Conservation (phyloP, 2,113 vertebrate species). For the Triplophysa dalaica region DNA sequence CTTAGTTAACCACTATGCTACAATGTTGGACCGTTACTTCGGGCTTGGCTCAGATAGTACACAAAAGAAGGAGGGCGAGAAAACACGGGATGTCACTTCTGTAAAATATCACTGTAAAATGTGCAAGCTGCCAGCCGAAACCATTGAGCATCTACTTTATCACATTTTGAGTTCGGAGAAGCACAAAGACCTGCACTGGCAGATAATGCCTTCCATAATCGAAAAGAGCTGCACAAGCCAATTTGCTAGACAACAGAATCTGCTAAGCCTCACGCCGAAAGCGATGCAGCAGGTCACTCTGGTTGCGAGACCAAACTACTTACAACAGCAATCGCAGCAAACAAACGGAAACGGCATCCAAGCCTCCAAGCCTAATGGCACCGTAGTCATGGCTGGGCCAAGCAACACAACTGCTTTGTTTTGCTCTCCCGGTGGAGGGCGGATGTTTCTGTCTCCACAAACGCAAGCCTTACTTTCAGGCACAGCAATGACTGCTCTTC, state of each 20-base stretch:
- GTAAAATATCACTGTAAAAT: slow-evolving; percentile 81
- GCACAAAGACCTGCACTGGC: slow-evolving; percentile 81
- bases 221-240: slow-evolving; percentile 58
- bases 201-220: slow-evolving; percentile 78
- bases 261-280: slow-evolving; percentile 72
- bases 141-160: slow-evolving; percentile 82
- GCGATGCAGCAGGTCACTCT: slow-evolving; percentile 41
- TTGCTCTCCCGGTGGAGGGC: slow-evolving; percentile 54
- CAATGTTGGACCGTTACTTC: slow-evolving; percentile 77
- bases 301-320: slow-evolving; percentile 37
- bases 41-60: slow-evolving; percentile 69
- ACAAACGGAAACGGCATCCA: slow-evolving; percentile 31
- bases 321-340: slow-evolving; percentile 12
- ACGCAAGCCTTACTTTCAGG: slow-evolving; percentile 46
- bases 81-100: not conserved
- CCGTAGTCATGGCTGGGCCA: slow-evolving; percentile 50
- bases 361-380: slow-evolving; percentile 33
- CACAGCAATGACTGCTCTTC: slow-evolving; percentile 26
- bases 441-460: slow-evolving; percentile 56
- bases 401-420: slow-evolving; percentile 55
- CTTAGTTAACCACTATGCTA: slow-evolving; percentile 79
- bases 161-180: slow-evolving; percentile 82
- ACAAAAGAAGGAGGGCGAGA: slow-evolving; percentile 4
- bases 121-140: slow-evolving; percentile 76
- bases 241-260: slow-evolving; percentile 63